Conservation (phyloP, 1,140 invertebrate genomes). For the Calosoma granatense region DNA sequence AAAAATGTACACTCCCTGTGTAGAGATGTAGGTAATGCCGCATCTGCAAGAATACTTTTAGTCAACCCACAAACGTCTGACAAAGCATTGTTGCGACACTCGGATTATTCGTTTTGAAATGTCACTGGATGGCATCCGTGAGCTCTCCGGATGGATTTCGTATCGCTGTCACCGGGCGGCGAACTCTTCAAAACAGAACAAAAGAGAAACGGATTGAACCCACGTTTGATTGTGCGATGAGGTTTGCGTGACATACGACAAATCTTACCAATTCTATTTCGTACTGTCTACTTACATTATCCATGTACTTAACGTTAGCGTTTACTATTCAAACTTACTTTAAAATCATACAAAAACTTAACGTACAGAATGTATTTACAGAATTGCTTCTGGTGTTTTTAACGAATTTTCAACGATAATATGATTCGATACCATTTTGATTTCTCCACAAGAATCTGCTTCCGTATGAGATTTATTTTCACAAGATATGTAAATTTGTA, state of each 20-base stretch:
- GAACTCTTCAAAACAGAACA: conserved; percentile 1
- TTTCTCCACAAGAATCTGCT: too few species aligned
- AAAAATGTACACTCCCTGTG: too few species aligned
- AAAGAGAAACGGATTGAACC: conserved; percentile 8
- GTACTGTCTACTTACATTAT: too few species aligned
- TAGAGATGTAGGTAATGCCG: too few species aligned
- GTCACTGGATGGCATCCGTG: background rate
- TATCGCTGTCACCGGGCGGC: background rate
- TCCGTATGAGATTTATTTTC: too few species aligned
- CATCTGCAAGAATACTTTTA: conserved; percentile 1
- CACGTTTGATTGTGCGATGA: background rate
- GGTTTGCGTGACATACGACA: background rate
- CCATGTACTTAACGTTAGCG: background rate
- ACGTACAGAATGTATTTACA: background rate
- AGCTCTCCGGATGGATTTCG: background rate
- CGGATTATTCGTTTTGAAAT: conserved; percentile 3
- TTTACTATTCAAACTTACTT: background rate
- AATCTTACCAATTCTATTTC: background rate
- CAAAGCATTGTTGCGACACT: conserved; percentile 1
- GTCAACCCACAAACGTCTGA: conserved; percentile 8
- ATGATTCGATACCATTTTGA: too few species aligned
- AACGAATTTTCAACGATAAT: background rate
- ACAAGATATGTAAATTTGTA: too few species aligned
- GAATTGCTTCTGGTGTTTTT: background rate
- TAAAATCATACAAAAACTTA: background rate